Base-by-base conservation (phyloP, 2,888 invertebrate genomes). In the Zhengitettix transpicula region DNA sequence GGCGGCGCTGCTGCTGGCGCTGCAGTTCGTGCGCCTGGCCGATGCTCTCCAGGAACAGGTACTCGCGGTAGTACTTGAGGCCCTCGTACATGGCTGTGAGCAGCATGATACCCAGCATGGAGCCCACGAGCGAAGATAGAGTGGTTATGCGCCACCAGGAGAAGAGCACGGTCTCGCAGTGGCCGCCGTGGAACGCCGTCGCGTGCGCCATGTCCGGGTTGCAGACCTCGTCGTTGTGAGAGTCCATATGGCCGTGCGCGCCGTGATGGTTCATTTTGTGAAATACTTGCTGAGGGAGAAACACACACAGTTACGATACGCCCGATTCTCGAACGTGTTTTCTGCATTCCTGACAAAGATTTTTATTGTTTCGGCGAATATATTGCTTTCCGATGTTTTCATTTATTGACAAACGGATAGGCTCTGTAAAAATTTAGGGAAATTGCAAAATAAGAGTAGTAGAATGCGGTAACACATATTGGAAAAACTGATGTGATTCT, bases 31-130 rank as follows among this genome's bases (percentile, higher is more conserved):
- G 14, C 14, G 14, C 12, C 14, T n/a, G 14, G 47, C 47, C 47
- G 14, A 47, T 47, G 47, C 47, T 14, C 14, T n/a, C 14, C 47
- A 12, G n/a, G 47, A 47, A 47, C 47, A 47, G 47, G 47, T 47
- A 47, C 47, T 47, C 47, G 47, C 77, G 68, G 51, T 73, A 72
- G 64, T 75, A 77, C 65, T 80, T 80, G 40, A 81, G 69, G 11
- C 76, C 78, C 69, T 81, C 81, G 65, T 80, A 81, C 10, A 76
- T 65, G 47, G 76, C 71, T 1, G 78, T 78, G 67, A 80, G 68
- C 14, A 76, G 65, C 67, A 79, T 78, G 47, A 81, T 71, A 1
- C 72, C 72, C 11, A 78, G 60, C 67, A 77, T 77, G 1, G 80
- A 78, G 3, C 74, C 72, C 1, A 78, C 66, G 68, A 80, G 70